Base-by-base conservation (phyloP, 2,113 vertebrate species). In the Oncorhynchus clarkii region DNA sequence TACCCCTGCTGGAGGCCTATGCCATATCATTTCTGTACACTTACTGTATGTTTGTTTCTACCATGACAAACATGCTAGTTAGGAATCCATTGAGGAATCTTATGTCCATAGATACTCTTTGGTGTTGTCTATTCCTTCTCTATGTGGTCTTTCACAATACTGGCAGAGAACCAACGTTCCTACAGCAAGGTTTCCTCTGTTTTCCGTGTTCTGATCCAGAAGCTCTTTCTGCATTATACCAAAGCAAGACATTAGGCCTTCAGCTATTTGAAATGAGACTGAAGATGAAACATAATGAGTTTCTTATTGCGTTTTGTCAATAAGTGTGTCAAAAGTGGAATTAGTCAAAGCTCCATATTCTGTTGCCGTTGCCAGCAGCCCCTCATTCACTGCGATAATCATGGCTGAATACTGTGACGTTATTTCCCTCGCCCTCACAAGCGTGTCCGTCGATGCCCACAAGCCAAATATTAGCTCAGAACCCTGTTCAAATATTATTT, bases 301-400 rank as follows among this genome's bases (percentile, higher is more conserved):
- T 93, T 90, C 91, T 92, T 90, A 93, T 91, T 94, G 91, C 90
- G 78, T 89, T 92, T 89, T 92, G 92, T 92, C 90, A 92, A 93
- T 93, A 91, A 89, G 87, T 93, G 91, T 92, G 93, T 92, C 92
- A 92, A 93, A 94, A 94, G 89, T 92, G 90, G 91, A 93, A 93
- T 93, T 93, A 93, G 93, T 93, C 90, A 91, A 92, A 93, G 93
- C 92, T 91, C 81, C 84, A 76, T 82, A 89, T 90, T 92, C 89
- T 77, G 88, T 84, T 82, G 85, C 90, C 69, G 79, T 88, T 85
- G 92, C 90, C 91, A 90, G 89, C 86, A 90, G 92, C 89, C 88
- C 84, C 85, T 91, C 90, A 90, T 93, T 93, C 90, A 92, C 87
- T 88, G 77, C 75, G 88, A 88, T 92, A 91, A 92, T 90, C 93